Evolutionary conservation across 2,797 vertebrate species (phyloP), one percentile per base, ranked within the genome.

Genomic region (Coendou prehensilis): DNA sequence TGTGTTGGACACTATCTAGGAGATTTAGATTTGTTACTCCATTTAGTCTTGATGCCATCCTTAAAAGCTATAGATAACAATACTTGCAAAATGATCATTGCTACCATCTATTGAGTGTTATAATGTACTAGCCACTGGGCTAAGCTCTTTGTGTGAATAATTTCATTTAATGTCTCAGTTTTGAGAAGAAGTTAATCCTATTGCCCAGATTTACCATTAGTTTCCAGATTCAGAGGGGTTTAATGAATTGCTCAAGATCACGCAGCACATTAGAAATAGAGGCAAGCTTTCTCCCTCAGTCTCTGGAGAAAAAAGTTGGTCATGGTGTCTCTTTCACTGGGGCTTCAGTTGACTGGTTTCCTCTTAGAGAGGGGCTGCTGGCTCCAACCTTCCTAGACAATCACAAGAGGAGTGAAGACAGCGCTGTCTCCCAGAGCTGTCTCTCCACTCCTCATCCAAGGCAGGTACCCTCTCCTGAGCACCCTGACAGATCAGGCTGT

Each of bases 1-100:
- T 52, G 76, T 76, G 20, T 47, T 63, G 26, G 13, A 33, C 9
- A 20, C 26, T 86, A 11, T 26, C 23, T 87, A 69, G 64, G 88
- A 57, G 37, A 37, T 83, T 92, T 87, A 56, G 81, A 33, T 26
- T 61, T 11, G 22, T 69, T 33, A 59, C 78, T 71, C 69, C 78
- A 33, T 33, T 95, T 52, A 71, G 73, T 50, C 28, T 33, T 30
- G 61, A 89, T 61, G 61, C 6, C 6, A 56, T 45, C 50, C 7
- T 41, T 63, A 87, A 91, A 7, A 56, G 50, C 26, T 54, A 14
- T 30, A 73, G 47, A 45, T 61, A 30, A 47, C 15, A 82, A 57
- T 69, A 67, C 50, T 93, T 91, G 56, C 14, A 88, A 93, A 91
- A n/a, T 63, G 50, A 56, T 50, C 54, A 67, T n/a, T 41, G n/a